Evolutionary conservation across 2,888 invertebrate species (phyloP).

Genomic region (Agrotis segetum): DNA sequence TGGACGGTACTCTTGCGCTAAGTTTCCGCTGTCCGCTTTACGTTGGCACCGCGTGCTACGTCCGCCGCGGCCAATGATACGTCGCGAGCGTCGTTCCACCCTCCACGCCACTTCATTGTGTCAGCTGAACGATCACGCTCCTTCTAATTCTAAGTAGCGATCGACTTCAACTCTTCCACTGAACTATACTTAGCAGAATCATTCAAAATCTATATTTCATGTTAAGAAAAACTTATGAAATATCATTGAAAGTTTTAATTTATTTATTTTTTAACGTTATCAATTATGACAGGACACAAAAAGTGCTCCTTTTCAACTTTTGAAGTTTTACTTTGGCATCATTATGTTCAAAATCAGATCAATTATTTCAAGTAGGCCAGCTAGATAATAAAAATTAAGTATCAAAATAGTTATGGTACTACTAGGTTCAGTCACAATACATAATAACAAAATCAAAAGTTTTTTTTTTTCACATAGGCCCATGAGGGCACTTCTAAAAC

Average conservation of each 20-base stretch:
- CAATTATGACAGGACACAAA: no score
- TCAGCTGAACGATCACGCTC: constrained; percentile 79
- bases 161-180: constrained; percentile 57
- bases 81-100: constrained; percentile 70
- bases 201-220: constrained; percentile 18
- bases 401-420: no score
- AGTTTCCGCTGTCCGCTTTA: constrained; percentile 1
- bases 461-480: no score
- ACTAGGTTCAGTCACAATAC: no score
- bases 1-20: neutral
- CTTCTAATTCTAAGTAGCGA: constrained; percentile 62
- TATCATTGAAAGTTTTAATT: neutral
- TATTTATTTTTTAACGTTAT: no score
- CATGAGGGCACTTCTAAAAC: no score
- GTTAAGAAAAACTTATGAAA: neutral
- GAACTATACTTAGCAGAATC: constrained; percentile 43
- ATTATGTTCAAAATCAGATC: no score
- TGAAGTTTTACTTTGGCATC: no score
- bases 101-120: constrained; percentile 83
- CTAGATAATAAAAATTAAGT: no score
- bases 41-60: constrained; percentile 39
- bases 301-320: no score
- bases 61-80: constrained; percentile 69
- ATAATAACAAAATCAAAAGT: no score
- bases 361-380: no score